These are phyloP conservation scores for Belonocnema kinseyi DNA, from an alignment of 1,140 invertebrate species.

Conservation along the genomic window DNA sequence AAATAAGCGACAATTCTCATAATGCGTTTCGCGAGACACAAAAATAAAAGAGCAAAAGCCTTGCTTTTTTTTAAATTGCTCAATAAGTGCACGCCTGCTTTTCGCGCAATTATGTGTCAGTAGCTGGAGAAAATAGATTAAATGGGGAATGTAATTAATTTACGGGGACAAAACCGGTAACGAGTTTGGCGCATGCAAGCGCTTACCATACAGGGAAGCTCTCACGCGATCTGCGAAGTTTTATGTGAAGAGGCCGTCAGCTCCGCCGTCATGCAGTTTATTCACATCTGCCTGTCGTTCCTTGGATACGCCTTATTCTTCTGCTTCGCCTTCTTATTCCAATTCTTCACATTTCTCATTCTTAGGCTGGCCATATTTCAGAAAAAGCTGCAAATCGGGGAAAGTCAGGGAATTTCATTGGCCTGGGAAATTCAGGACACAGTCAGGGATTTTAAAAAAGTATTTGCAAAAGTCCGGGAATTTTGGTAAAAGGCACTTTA, in stretches of 20 bases:
- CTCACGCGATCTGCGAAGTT: slow-evolving; percentile 63
- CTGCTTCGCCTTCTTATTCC: slow-evolving; percentile 1
- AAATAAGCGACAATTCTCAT: too few species aligned
- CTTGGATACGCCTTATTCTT: slow-evolving; percentile 7
- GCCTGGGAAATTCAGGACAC: too few species aligned
- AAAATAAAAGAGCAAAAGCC: background rate
- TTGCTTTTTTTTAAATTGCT: background rate
- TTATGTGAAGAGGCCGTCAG: slow-evolving; percentile 43
- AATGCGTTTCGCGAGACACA: too few species aligned
- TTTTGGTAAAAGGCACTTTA: too few species aligned
- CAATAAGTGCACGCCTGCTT: background rate
- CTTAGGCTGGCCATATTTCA: too few species aligned
- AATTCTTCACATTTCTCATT: background rate
- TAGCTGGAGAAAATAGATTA: slow-evolving; percentile 49
- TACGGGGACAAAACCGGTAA: slow-evolving; percentile 67
- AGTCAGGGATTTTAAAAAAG: too few species aligned
- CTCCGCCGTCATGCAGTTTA: slow-evolving; percentile 24
- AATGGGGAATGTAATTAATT: slow-evolving; percentile 63
- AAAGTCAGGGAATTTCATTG: too few species aligned
- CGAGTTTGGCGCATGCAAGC: slow-evolving; percentile 63
- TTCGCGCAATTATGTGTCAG: slow-evolving; percentile 29
- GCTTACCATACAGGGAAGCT: slow-evolving; percentile 34
- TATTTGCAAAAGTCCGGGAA: too few species aligned
- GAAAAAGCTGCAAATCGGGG: too few species aligned
- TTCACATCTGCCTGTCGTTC: slow-evolving; percentile 28